phyloP scores from a whole-genome alignment of 2,113 vertebrate genomes.

The Coptodon bakossiorum region DNA sequence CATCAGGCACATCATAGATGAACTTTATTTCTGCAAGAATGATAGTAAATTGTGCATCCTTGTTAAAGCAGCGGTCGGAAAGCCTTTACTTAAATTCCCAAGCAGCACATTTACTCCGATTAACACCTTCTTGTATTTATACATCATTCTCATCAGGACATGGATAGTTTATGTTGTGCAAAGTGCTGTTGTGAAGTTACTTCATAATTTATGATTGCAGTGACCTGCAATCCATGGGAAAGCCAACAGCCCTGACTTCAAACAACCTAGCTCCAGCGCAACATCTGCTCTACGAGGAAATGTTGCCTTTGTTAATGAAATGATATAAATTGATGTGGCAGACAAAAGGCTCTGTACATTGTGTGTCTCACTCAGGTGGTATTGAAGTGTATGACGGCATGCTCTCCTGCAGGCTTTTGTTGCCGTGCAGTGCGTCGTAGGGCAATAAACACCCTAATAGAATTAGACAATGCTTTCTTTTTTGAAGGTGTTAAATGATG shows the following conservation, averaged over 20 bases:
- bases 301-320: conserved; percentile 61
- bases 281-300: conserved; percentile 55
- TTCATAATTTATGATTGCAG: conserved; percentile 51
- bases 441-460: not conserved
- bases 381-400: not conserved
- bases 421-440: not conserved
- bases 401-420: not conserved
- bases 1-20: not conserved
- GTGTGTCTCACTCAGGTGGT: conserved; percentile 19
- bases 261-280: conserved; percentile 37
- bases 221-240: conserved; percentile 43
- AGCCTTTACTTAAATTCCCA: not conserved
- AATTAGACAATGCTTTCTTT: conserved; percentile 4
- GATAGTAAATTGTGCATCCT: not conserved
- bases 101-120: not conserved
- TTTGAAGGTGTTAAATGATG: conserved; percentile 28
- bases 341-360: conserved; percentile 53
- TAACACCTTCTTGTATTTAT: not conserved
- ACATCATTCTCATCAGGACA: not conserved
- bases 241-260: conserved; percentile 52
- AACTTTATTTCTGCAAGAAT: not conserved
- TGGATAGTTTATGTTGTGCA: conserved; percentile 6
- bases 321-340: conserved; percentile 60
- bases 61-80: not conserved
- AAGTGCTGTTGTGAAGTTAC: conserved; percentile 4